These are phyloP conservation scores for Pomatorhinus ruficollis DNA, from an alignment of 2,113 vertebrate species.

Conservation along the genomic window DNA sequence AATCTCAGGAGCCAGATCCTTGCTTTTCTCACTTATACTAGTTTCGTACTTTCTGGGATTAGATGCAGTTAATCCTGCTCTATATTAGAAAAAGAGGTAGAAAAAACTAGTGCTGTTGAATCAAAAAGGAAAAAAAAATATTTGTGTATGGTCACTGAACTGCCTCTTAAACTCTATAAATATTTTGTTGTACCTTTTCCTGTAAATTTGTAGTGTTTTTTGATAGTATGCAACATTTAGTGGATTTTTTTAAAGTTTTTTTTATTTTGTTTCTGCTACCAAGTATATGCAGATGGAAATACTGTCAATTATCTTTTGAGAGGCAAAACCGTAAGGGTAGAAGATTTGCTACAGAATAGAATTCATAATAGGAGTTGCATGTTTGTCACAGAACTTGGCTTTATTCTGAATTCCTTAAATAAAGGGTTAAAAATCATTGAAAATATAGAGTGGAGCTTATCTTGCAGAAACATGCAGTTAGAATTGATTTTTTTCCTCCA, in stretches of 20 bases:
- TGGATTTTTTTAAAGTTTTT: background rate
- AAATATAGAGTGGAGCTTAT: background rate
- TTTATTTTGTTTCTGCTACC: background rate
- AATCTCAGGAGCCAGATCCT: background rate
- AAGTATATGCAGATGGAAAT: background rate
- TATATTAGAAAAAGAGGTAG: background rate
- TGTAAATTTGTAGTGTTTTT: background rate
- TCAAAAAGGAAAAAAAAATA: background rate
- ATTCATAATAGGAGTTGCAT: background rate
- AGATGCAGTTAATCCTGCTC: background rate
- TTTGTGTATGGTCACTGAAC: background rate
- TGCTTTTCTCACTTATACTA: background rate
- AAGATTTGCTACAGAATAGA: background rate
- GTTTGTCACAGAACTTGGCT: background rate
- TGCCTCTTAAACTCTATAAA: background rate
- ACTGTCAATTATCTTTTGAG: background rate
- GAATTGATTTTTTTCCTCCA: background rate
- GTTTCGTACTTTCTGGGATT: background rate
- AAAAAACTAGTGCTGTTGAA: background rate
- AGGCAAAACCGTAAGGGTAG: background rate
- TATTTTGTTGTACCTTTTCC: background rate
- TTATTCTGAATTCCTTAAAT: background rate
- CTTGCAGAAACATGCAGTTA: slow-evolving; percentile 7
- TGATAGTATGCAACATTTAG: background rate
- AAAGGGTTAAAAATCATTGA: background rate